These are phyloP conservation scores for Odontamblyopus rebecca DNA, from an alignment of 2,797 vertebrate species.

Conservation along the genomic window DNA sequence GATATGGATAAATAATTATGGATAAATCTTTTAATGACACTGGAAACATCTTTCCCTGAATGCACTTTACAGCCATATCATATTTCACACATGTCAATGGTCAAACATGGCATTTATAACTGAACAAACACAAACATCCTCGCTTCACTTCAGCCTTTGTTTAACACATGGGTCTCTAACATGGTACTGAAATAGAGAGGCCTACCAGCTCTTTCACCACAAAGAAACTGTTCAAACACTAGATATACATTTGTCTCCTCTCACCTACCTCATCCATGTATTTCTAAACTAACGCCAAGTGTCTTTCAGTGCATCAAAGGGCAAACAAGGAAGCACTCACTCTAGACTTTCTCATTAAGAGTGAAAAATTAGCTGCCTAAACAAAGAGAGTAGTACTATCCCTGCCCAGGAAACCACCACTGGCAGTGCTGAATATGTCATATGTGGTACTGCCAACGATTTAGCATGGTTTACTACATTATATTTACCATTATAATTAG, in stretches of 20 bases:
- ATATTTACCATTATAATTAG: not conserved
- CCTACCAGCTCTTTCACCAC: slow-evolving; percentile 50
- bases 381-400: slow-evolving; percentile 33
- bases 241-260: slow-evolving; percentile 38
- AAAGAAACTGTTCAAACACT: slow-evolving; percentile 29
- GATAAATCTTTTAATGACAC: slow-evolving; percentile 12
- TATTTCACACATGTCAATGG: slow-evolving; percentile 14
- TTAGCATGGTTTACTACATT: not conserved
- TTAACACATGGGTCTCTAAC: slow-evolving; percentile 11
- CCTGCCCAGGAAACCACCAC: slow-evolving; percentile 37
- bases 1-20: not conserved
- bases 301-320: slow-evolving; percentile 38
- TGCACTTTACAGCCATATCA: not conserved
- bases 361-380: slow-evolving; percentile 49
- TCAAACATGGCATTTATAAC: slow-evolving; percentile 5
- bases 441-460: not conserved
- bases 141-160: not conserved
- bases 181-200: not conserved
- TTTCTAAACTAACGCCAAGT: slow-evolving; percentile 21
- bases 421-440: slow-evolving; percentile 25
- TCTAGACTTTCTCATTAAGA: slow-evolving; percentile 61
- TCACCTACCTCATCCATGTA: slow-evolving; percentile 42
- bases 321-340: slow-evolving; percentile 46
- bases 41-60: slow-evolving; percentile 4
- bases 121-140: not conserved